These are phyloP conservation scores for Vimba vimba DNA, from an alignment of 2,113 vertebrate genomes.

Conservation along the genomic window DNA sequence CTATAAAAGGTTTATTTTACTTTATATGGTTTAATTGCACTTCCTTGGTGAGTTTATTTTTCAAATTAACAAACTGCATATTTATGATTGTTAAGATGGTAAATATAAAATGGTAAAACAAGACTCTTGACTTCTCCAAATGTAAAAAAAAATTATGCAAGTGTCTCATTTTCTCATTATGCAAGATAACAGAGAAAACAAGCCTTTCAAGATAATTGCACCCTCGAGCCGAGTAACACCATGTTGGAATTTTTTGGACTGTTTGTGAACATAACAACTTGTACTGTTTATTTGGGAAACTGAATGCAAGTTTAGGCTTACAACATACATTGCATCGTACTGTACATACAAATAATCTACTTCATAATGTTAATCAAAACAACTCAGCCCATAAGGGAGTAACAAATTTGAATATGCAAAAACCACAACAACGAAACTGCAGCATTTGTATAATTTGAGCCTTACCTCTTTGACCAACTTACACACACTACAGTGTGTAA, in stretches of 20 bases:
- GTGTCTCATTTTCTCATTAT: not conserved
- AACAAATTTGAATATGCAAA: not conserved
- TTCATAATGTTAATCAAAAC: not conserved
- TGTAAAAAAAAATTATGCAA: not conserved
- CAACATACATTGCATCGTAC: no score
- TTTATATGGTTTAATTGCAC: not conserved
- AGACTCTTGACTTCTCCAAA: no score
- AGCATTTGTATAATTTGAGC: not conserved
- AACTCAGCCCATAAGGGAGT: not conserved
- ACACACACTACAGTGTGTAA: conserved; percentile 90
- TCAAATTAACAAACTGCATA: not conserved
- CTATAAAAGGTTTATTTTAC: not conserved
- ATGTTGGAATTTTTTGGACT: not conserved
- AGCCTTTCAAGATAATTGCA: not conserved
- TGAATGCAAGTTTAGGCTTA: not conserved
- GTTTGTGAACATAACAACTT: not conserved
- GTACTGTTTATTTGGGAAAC: not conserved
- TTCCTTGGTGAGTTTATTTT: not conserved
- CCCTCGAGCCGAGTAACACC: not conserved
- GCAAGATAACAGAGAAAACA: not conserved
- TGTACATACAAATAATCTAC: not conserved
- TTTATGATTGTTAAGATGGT: not conserved
- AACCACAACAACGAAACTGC: not conserved
- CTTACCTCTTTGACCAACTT: conserved; percentile 87
- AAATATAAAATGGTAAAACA: not conserved